Percentiles rank a stretch among this genome's conserved stretches.
phyloP scores from a whole-genome alignment of 2,113 vertebrate genomes.

The Peromyscus maniculatus region DNA sequence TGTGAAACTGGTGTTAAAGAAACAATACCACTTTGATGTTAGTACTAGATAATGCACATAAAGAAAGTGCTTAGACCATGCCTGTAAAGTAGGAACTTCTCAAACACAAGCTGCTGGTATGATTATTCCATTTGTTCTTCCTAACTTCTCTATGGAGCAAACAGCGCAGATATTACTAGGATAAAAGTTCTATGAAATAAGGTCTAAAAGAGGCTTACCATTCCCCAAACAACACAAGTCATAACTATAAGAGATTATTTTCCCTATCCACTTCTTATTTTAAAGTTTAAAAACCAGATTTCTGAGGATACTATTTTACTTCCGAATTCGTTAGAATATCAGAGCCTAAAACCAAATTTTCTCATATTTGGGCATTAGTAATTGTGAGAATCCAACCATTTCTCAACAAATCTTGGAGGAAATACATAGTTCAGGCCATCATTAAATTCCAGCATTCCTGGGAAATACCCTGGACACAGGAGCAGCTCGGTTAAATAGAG shows the following conservation, averaged over 20 bases:
- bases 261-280: not conserved
- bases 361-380: not conserved
- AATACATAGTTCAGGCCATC: not conserved
- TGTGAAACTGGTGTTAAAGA: constrained; percentile 25
- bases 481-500: not conserved
- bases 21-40: not conserved
- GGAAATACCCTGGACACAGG: not conserved
- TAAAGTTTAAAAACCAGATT: not conserved
- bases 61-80: not conserved
- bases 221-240: not conserved
- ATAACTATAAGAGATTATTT: not conserved
- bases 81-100: constrained; percentile 7
- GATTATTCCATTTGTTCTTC: not conserved
- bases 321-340: not conserved
- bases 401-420: not conserved
- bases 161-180: not conserved
- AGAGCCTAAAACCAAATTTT: not conserved
- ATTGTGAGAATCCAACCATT: not conserved
- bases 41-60: not conserved
- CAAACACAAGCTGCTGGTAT: not conserved
- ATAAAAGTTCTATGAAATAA: not conserved
- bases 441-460: not conserved
- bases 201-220: not conserved
- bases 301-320: not conserved
- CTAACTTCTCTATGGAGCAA: not conserved